Conservation (phyloP, 64 coral and sea anemone species). For the Platygyra sinensis region DNA sequence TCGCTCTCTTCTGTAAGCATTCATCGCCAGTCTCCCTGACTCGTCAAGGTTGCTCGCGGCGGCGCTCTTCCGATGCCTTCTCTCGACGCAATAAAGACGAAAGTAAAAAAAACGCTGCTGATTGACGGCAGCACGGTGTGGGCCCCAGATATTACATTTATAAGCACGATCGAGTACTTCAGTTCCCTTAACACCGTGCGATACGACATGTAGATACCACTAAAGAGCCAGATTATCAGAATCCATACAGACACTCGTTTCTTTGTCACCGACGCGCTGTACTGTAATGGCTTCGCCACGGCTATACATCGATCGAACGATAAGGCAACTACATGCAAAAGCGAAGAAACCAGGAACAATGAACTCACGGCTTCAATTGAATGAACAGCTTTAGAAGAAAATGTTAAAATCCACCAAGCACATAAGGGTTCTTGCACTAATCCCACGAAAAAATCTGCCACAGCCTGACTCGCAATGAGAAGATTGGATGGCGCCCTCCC, state of each 20-base stretch:
- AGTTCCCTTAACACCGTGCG: constrained; percentile 45
- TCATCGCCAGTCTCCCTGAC: constrained; percentile 56
- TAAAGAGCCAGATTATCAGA: constrained; percentile 52
- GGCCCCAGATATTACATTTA: constrained; percentile 56
- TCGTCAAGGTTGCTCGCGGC: constrained; percentile 16
- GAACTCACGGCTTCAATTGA: constrained; percentile 66
- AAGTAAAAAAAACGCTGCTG: constrained; percentile 67
- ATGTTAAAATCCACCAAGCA: constrained; percentile 84
- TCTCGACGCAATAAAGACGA: constrained; percentile 27
- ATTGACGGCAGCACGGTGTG: constrained; percentile 71
- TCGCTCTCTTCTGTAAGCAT: constrained; percentile 60
- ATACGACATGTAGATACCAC: constrained; percentile 55
- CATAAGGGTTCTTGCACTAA: constrained; percentile 47
- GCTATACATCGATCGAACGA: constrained; percentile 66
- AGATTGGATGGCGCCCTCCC: constrained; percentile 51
- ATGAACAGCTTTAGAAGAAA: constrained; percentile 32
- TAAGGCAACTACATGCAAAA: constrained; percentile 67
- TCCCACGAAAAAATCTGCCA: constrained; percentile 79
- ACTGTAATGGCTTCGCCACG: constrained; percentile 52
- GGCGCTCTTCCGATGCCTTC: constrained; percentile 41
- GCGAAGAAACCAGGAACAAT: constrained; percentile 67
- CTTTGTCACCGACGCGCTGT: constrained; percentile 37
- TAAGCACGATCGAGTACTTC: background rate
- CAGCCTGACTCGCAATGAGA: constrained; percentile 72
- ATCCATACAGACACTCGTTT: background rate